Percentiles rank a stretch among this genome's conserved stretches.
phyloP scores from a whole-genome alignment of 64 coral and sea anemone species.

The Pocillopora verrucosa region DNA sequence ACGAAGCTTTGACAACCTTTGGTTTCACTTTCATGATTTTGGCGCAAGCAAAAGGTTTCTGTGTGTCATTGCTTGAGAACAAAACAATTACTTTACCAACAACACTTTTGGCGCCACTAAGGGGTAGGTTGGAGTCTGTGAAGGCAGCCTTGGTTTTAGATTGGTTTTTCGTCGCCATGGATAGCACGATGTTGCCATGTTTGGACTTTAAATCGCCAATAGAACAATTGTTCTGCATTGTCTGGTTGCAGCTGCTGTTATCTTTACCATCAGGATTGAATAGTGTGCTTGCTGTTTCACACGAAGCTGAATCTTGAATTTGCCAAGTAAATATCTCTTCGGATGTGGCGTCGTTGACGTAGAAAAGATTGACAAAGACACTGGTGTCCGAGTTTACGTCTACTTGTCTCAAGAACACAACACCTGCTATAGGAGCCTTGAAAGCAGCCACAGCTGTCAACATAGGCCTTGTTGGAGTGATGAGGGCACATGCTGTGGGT shows the following conservation, averaged over 20 bases:
- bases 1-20: conserved; percentile 54
- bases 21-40: conserved; percentile 61
- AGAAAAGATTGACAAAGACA: conserved; percentile 68
- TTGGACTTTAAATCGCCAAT: conserved; percentile 68
- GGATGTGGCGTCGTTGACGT: conserved; percentile 24
- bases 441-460: conserved; percentile 48
- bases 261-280: conserved; percentile 50
- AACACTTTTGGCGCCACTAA: conserved; percentile 42
- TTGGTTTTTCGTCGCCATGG: conserved; percentile 25
- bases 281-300: not conserved
- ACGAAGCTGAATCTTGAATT: conserved; percentile 39
- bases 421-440: conserved; percentile 71
- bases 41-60: conserved; percentile 60
- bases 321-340: conserved; percentile 37
- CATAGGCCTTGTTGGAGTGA: conserved; percentile 18
- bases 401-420: conserved; percentile 68
- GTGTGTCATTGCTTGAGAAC: conserved; percentile 21
- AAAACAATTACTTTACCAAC: conserved; percentile 66
- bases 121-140: conserved; percentile 72
- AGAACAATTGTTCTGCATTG: conserved; percentile 35
- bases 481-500: conserved; percentile 69
- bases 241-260: conserved; percentile 28
- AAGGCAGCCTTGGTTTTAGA: conserved; percentile 33
- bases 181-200: conserved; percentile 37
- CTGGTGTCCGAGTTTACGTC: conserved; percentile 28